A percentile compares a stretch with the other conserved stretches of the same genome.
These are phyloP conservation scores for Neodontobutis hainanensis DNA, from an alignment of 2,113 vertebrate species.

Conservation along the genomic window DNA sequence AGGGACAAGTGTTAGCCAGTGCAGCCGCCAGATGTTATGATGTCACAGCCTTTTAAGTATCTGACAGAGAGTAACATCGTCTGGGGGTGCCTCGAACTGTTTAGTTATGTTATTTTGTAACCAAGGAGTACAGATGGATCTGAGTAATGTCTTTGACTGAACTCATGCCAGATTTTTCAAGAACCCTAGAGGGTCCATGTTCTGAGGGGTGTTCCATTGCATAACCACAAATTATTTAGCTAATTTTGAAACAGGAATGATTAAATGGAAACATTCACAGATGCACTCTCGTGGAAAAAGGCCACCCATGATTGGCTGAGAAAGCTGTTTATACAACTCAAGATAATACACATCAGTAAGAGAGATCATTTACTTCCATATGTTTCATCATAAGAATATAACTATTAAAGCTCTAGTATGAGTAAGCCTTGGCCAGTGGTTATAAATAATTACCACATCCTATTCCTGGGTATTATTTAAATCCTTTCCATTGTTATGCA, in stretches of 20 bases:
- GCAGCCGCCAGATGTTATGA: constrained; percentile 62
- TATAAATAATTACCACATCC: constrained; percentile 11
- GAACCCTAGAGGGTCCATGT: background rate
- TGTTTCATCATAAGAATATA: too few relatives aligned
- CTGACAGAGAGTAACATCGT: background rate
- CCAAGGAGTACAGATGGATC: constrained; percentile 33
- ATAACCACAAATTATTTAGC: constrained; percentile 3
- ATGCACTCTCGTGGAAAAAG: constrained; percentile 1
- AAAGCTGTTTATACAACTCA: constrained; percentile 5
- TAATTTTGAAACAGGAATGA: constrained; percentile 1
- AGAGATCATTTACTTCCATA: background rate
- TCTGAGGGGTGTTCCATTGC: constrained; percentile 10
- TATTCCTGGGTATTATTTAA: constrained; percentile 10
- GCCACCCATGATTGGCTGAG: background rate
- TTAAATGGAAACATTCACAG: constrained; percentile 4
- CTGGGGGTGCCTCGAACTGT: background rate
- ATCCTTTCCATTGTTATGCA: background rate
- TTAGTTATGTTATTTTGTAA: constrained; percentile 56
- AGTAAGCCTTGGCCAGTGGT: background rate
- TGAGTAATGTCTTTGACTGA: constrained; percentile 15
- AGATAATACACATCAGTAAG: background rate
- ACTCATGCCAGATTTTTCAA: constrained; percentile 12
- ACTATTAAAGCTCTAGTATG: background rate
- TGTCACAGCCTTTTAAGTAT: constrained; percentile 28
- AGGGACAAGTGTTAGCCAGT: constrained; percentile 15